Conservation (phyloP, 92 coral and sea anemone species). For the Porites cylindrica region DNA sequence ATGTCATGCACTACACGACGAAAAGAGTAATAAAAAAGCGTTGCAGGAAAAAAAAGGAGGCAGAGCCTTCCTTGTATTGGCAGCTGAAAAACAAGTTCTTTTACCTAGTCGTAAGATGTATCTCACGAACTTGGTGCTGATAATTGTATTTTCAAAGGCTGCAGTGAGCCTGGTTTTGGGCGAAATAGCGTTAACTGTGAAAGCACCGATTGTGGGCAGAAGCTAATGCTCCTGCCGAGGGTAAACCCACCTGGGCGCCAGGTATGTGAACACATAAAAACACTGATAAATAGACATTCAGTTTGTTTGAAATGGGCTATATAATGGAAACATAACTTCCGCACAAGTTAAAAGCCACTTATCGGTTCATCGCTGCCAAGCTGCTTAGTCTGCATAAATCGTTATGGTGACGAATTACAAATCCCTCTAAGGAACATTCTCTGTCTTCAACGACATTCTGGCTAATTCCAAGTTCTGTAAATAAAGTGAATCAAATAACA, state of each 20-base stretch:
- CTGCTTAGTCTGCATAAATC: background rate
- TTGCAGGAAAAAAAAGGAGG: too few relatives aligned
- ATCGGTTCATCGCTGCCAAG: background rate
- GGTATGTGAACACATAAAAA: background rate
- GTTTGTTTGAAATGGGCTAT: background rate
- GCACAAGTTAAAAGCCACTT: background rate
- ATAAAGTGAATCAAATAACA: background rate
- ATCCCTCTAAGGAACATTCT: constrained; percentile 18
- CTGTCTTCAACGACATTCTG: constrained; percentile 10
- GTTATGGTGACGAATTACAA: background rate
- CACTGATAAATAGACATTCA: background rate
- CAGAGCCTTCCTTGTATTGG: too few relatives aligned
- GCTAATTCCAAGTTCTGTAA: constrained; percentile 5
- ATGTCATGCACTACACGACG: too few relatives aligned
- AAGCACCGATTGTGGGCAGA: background rate
- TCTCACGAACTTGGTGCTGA: background rate
- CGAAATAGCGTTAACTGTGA: background rate
- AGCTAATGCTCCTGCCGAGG: too few relatives aligned
- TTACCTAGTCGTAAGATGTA: background rate
- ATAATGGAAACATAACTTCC: background rate
- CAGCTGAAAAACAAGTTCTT: too few relatives aligned
- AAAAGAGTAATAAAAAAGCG: too few relatives aligned
- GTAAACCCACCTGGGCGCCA: background rate
- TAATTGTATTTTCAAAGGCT: background rate
- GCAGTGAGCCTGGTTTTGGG: background rate